These are phyloP conservation scores for Isoperla grammatica DNA, from an alignment of 2,888 invertebrate genomes.

Conservation along the genomic window DNA sequence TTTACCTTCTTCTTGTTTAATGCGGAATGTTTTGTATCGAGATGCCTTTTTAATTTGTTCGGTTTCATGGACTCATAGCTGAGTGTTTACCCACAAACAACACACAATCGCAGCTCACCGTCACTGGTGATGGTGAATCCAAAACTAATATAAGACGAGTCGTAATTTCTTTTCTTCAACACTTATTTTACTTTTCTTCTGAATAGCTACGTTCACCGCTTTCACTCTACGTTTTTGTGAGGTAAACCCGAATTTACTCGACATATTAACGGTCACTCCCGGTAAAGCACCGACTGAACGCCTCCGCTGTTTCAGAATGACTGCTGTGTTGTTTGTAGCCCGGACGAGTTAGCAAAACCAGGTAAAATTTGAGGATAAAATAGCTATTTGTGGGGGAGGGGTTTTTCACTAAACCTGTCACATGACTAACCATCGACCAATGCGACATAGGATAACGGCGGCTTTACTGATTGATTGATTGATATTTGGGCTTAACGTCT, in stretches of 20 bases:
- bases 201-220: conserved; percentile 26
- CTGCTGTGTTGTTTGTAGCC: too few species aligned
- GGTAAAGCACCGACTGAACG: too few species aligned
- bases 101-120: background rate
- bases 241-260: background rate
- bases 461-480: too few species aligned
- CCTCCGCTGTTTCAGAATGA: too few species aligned
- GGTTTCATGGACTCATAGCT: conserved; percentile 26
- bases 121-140: background rate
- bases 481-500: too few species aligned
- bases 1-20: conserved; percentile 27
- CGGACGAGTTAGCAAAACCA: too few species aligned
- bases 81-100: background rate
- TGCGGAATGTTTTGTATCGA: conserved; percentile 28
- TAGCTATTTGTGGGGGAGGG: too few species aligned
- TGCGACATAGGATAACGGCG: too few species aligned
- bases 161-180: conserved; percentile 25
- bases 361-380: too few species aligned
- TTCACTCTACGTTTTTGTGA: conserved; percentile 39
- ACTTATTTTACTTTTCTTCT: conserved; percentile 23
- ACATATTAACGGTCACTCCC: too few species aligned
- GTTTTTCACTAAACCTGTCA: too few species aligned
- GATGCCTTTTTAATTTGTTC: conserved; percentile 28
- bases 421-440: too few species aligned
- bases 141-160: conserved; percentile 7